These are phyloP conservation scores for Natrix natrix DNA, from an alignment of 2,797 vertebrate species.

Conservation along the genomic window DNA sequence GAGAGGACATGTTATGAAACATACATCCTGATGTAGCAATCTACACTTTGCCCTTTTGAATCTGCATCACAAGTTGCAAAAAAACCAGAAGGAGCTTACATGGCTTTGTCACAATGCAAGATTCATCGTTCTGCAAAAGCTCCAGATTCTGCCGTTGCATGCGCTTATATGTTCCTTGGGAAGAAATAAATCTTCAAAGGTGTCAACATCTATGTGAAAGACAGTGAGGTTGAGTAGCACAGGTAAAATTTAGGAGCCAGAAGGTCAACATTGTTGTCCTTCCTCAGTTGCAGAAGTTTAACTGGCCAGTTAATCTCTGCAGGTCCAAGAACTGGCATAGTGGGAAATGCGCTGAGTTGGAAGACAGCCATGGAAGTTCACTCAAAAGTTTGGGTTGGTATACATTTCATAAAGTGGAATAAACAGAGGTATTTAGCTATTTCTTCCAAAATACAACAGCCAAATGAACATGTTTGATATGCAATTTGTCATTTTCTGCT, in stretches of 20 bases:
- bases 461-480: neutral
- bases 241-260: neutral
- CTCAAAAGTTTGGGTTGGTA: neutral
- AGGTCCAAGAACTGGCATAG: neutral
- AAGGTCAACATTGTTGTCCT: neutral
- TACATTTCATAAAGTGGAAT: neutral
- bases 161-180: neutral
- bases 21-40: neutral
- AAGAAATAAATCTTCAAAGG: neutral
- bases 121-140: neutral
- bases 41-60: neutral
- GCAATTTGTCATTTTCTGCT: neutral
- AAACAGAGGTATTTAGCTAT: neutral
- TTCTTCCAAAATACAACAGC: neutral
- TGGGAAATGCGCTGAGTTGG: neutral
- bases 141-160: neutral
- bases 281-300: neutral
- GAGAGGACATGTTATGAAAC: neutral
- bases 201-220: neutral
- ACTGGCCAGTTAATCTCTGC: neutral
- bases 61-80: neutral
- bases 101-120: neutral
- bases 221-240: neutral
- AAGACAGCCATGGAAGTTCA: neutral
- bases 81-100: no score